Base-by-base conservation (phyloP, 2,888 invertebrate species). In the Cheilosia pagana region DNA sequence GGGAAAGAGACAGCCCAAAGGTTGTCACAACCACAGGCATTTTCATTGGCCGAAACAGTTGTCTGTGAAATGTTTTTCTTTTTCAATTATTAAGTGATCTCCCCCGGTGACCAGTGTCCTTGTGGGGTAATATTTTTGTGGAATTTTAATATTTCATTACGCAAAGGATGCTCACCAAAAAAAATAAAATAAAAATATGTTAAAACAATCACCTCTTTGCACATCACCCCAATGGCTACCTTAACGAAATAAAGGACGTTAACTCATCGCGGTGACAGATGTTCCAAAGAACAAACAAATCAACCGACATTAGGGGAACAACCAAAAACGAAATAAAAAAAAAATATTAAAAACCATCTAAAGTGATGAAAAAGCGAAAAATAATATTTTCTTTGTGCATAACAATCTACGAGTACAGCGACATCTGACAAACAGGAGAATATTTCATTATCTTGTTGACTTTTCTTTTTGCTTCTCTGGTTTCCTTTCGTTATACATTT, bases 371-470 rank as follows among this genome's bases (percentile, higher is more conserved):
- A 76, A 53, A 68, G 62, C 53, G 62, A 70, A 77, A 77, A 77
- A 77, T 68, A 70, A 77, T 70, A 77, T 77, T 72, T 72, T 79
- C 52, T 31, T 72, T 72, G 25, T 60, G 52, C 48, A 72, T 35
- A 72, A 70, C 76, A 57, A 63, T 55, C 57, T 12, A 19, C 2
- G 6, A 16, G 16, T 67, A 16, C 41, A 71, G 70, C 63, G 81
- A 63, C 68, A 75, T 74, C 71, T 72, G 72, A 79, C 79, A 72
- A 59, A 72, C 72, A 67, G 48, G 52, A 71, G 79, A 72, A 79
- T 79, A 79, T 79, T 79, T 65, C 65, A 72, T 79, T 72, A 79
- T 72, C 65, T 59, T 79, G 79, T 79, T 79, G 78, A 79, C 78
- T 79, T 72, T 79, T 52, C 65, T 28, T 39, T 62, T 31, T 31